A percentile compares a stretch with the other conserved stretches of the same genome.
phyloP scores from a whole-genome alignment of 2,113 vertebrate genomes.

The Ranitomeya imitator region DNA sequence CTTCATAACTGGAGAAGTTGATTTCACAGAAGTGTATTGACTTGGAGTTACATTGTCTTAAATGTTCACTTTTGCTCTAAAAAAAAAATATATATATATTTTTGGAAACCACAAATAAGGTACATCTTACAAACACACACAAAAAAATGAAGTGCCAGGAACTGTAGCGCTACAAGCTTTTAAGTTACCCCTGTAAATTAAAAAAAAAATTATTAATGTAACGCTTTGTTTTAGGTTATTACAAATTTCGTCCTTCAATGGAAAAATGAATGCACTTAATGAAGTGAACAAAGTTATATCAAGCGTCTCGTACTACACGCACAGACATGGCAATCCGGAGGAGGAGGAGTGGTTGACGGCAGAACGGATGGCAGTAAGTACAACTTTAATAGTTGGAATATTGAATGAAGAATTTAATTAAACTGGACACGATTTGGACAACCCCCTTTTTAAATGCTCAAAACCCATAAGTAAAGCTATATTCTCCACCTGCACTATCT shows the following conservation, averaged over 20 bases:
- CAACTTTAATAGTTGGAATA: not conserved
- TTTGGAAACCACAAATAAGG: no score
- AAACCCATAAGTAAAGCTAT: no score
- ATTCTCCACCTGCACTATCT: no score
- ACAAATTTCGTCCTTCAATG: constrained; percentile 99
- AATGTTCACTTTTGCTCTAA: no score
- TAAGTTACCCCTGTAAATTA: not conserved
- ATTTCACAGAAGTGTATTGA: no score
- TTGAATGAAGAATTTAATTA: not conserved
- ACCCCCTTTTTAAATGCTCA: no score
- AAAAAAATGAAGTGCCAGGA: not conserved
- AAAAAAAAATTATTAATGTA: not conserved
- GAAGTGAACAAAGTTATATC: constrained; percentile 99
- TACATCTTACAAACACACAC: no score
- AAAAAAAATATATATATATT: no score
- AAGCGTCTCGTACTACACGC: constrained; percentile 98
- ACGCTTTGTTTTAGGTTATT: constrained; percentile 84
- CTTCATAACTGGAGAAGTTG: no score
- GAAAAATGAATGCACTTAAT: constrained; percentile 99
- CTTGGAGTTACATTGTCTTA: no score
- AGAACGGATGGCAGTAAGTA: constrained; percentile 96
- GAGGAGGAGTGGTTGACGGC: constrained; percentile 99
- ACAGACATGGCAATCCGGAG: constrained; percentile 94
- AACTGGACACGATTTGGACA: not conserved
- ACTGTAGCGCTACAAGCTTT: not conserved